These are phyloP conservation scores for Diglossa brunneiventris DNA, from an alignment of 2,113 vertebrate genomes.

Conservation along the genomic window DNA sequence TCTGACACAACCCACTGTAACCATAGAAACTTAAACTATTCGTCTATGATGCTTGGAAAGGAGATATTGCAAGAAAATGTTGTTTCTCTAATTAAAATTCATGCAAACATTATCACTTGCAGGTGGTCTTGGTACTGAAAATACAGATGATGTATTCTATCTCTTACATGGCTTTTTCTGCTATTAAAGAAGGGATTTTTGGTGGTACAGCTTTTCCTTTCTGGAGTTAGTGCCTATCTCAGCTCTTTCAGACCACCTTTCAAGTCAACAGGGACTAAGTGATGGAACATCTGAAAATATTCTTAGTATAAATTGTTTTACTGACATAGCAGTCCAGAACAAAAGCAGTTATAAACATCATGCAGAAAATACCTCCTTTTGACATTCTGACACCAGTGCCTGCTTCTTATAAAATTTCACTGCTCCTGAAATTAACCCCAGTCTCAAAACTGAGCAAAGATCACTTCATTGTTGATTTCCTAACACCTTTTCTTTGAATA, in stretches of 20 bases:
- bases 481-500: neutral
- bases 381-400: conserved; percentile 16
- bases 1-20: conserved; percentile 30
- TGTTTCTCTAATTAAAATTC: conserved; percentile 48
- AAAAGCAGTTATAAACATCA: conserved; percentile 17
- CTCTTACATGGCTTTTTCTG: neutral
- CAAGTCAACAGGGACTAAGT: neutral
- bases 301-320: neutral
- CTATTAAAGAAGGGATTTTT: neutral
- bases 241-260: neutral
- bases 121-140: conserved; percentile 13
- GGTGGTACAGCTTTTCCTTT: neutral
- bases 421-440: conserved; percentile 11
- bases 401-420: conserved; percentile 2
- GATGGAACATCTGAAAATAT: conserved; percentile 12
- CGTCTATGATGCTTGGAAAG: conserved; percentile 14
- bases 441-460: neutral
- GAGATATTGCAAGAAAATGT: conserved; percentile 45
- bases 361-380: conserved; percentile 28
- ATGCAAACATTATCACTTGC: conserved; percentile 31
- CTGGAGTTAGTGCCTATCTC: neutral
- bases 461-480: neutral
- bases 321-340: conserved; percentile 14
- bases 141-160: neutral
- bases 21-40: conserved; percentile 57